Conservation (phyloP, 2,113 vertebrate genomes). For the Phrynocephalus versicolor region DNA sequence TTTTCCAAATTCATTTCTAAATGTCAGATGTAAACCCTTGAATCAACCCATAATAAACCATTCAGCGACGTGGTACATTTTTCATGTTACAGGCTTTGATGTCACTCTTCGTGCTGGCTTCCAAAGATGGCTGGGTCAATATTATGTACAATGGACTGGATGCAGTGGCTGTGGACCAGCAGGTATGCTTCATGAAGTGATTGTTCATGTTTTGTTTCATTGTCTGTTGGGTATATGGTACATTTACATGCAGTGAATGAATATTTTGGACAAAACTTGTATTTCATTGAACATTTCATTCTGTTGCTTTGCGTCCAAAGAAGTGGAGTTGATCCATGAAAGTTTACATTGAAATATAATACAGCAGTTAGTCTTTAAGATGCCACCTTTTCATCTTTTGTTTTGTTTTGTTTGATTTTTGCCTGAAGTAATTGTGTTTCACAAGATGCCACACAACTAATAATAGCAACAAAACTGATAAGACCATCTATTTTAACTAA, state of each 20-base stretch:
- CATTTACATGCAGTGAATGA: too few relatives aligned
- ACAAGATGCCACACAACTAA: too few relatives aligned
- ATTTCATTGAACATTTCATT: too few relatives aligned
- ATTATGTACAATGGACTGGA: constrained; percentile 99
- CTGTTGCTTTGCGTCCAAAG: too few relatives aligned
- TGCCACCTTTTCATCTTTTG: too few relatives aligned
- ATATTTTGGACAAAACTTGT: too few relatives aligned
- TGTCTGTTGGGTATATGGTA: too few relatives aligned
- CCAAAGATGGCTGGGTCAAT: constrained; percentile 99
- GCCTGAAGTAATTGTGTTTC: too few relatives aligned
- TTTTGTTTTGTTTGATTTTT: too few relatives aligned
- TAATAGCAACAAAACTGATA: not conserved
- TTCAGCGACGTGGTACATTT: constrained; percentile 20
- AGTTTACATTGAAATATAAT: too few relatives aligned
- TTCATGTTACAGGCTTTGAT: constrained; percentile 87
- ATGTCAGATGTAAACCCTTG: not conserved
- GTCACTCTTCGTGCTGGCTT: constrained; percentile 97
- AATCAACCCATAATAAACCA: constrained; percentile 4
- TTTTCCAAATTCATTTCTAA: constrained; percentile 9
- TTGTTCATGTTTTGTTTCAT: constrained; percentile 1
- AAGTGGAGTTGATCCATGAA: too few relatives aligned
- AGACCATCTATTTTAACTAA: not conserved
- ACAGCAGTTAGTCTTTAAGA: too few relatives aligned
- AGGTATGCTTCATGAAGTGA: constrained; percentile 72
- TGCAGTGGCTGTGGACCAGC: constrained; percentile 93